Base-by-base conservation (phyloP, 2,888 invertebrate genomes). In the Esperia sulphurella region DNA sequence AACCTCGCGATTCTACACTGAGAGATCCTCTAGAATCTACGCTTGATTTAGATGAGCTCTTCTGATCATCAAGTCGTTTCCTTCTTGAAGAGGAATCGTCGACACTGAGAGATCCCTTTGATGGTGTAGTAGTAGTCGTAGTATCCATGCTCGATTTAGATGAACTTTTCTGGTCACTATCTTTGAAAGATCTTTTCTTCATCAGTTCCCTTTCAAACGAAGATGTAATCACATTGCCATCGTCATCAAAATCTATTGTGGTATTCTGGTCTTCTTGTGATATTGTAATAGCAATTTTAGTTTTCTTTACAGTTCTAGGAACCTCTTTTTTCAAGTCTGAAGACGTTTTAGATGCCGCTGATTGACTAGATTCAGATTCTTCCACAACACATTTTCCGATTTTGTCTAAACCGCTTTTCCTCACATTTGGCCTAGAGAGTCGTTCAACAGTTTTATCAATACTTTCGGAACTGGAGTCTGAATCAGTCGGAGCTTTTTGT, bases 1-100 rank as follows among this genome's bases (percentile, higher is more conserved):
- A 94, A 42, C 94, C 94, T 56, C 93, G 90, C 0, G 94, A 94
- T 68, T 94, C 94, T 1, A 94, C 93, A 62, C 92, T 92, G 7
- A 92, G 73, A 0, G 92, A 92, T 21, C 92, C 91, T 62, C 91
- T 91, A 0, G 92, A 92, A 64, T 92, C 92, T 57, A 92, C 90
- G 61, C 92, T 92, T 3, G 92, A 92, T 66, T 92, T 92, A 0
- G 92, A 92, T 8, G 90, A 90, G 59, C 90, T 90, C 54, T 90
- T 90, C 58, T 90, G 90, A 46, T 90, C 90, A 59, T 88, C 84
- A 41, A 90, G 76, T 30, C 88, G 79, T 30, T 77, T 88, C 48
- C 84, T 72, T 58, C 85, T 74, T 7, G 90, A 88, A 10, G 88
- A 90, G 0, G 90, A 84, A 65, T 90, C 90, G 53, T 90, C 90